These are phyloP conservation scores for Psittacus erithacus DNA, from an alignment of 2,113 vertebrate genomes.

Conservation along the genomic window DNA sequence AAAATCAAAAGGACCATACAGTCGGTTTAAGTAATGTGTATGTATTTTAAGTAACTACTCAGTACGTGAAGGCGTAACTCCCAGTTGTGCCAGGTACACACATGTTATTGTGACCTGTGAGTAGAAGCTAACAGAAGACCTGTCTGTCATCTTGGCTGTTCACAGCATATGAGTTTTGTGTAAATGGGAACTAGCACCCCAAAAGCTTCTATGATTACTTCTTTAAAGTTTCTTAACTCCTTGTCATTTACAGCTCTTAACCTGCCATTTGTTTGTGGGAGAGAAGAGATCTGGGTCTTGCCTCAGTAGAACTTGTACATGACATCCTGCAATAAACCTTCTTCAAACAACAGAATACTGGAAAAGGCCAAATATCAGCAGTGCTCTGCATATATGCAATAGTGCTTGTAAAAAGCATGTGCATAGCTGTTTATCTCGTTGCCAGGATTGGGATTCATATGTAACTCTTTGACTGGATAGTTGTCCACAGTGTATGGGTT, in stretches of 20 bases:
- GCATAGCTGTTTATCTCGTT: neutral
- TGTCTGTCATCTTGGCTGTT: neutral
- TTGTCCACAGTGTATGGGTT: neutral
- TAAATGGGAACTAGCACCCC: neutral
- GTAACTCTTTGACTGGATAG: neutral
- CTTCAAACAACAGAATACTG: neutral
- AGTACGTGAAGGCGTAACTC: accelerated
- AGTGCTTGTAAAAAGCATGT: neutral
- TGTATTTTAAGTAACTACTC: neutral
- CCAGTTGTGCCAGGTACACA: accelerated
- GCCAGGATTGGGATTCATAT: neutral
- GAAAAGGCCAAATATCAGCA: neutral
- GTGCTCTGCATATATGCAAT: neutral
- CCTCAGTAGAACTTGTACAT: neutral
- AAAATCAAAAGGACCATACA: neutral
- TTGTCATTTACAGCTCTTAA: neutral
- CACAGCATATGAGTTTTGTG: neutral
- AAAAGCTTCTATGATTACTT: neutral
- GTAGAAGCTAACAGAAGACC: neutral
- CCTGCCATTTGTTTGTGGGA: neutral
- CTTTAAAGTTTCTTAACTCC: neutral
- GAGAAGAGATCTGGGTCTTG: neutral
- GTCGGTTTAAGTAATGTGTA: neutral
- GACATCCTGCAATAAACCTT: conserved; percentile 19
- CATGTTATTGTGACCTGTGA: accelerated